Conservation (phyloP, 2,797 vertebrate species). For the Adelosebastes latens region DNA sequence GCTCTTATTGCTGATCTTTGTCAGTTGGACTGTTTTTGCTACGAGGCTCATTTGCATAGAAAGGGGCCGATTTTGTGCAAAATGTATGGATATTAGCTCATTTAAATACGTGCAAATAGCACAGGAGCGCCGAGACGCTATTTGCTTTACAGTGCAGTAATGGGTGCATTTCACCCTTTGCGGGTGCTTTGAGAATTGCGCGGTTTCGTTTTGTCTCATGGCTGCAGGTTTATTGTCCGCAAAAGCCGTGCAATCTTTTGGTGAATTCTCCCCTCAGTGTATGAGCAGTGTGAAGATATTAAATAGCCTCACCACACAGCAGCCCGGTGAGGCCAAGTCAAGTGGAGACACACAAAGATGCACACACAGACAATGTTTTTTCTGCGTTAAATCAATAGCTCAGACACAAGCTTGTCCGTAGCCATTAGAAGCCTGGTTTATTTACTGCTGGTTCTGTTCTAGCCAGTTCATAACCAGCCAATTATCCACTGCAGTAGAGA, state of each 20-base stretch:
- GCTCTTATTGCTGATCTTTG: background rate
- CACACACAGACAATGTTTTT: background rate
- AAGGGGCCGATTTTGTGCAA: too few relatives aligned
- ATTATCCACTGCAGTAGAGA: slow-evolving; percentile 8
- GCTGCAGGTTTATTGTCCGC: background rate
- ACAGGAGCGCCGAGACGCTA: too few relatives aligned
- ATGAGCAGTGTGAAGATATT: background rate
- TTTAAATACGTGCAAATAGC: background rate
- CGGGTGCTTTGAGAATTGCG: background rate
- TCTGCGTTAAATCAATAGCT: slow-evolving; percentile 5
- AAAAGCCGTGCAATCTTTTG: background rate
- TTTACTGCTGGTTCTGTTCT: slow-evolving; percentile 10
- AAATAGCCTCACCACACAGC: background rate
- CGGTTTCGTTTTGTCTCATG: background rate
- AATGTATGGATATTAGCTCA: too few relatives aligned
- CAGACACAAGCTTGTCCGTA: background rate
- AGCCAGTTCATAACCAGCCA: slow-evolving; percentile 14
- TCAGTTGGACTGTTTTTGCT: too few relatives aligned
- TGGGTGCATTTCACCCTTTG: background rate
- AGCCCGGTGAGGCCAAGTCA: background rate
- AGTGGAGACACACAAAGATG: background rate
- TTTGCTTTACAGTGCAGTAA: background rate
- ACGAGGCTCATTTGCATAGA: too few relatives aligned
- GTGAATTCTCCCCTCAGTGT: background rate
- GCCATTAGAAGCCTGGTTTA: slow-evolving; percentile 5